A percentile compares a stretch with the other conserved stretches of the same genome.
Conservation (phyloP, 1,140 invertebrate genomes). For the Neocloeon triangulifer region DNA sequence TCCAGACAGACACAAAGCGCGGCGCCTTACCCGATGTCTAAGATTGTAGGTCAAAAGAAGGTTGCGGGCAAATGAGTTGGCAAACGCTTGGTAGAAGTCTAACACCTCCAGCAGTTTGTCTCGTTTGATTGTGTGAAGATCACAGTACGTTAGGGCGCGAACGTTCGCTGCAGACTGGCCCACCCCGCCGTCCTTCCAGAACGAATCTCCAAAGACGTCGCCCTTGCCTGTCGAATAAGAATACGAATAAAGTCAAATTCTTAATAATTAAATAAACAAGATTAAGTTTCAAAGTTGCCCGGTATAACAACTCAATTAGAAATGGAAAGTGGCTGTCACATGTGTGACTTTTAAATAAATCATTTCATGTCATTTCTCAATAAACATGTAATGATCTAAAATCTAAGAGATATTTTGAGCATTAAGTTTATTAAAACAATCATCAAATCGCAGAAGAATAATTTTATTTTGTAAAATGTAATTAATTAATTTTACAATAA, state of each 20-base stretch:
- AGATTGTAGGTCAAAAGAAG: slow-evolving; percentile 96
- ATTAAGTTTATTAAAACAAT: not conserved
- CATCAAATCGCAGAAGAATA: not conserved
- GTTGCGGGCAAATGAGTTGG: slow-evolving; percentile 96
- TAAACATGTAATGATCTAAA: not conserved
- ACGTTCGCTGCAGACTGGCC: slow-evolving; percentile 98
- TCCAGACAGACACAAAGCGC: slow-evolving; percentile 11
- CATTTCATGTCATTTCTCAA: no score
- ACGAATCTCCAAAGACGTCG: slow-evolving; percentile 97
- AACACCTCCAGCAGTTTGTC: slow-evolving; percentile 89
- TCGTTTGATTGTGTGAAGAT: slow-evolving; percentile 96
- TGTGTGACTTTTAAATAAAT: no score
- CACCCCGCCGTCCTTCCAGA: slow-evolving; percentile 92
- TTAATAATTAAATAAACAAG: no score
- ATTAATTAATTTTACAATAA: not conserved
- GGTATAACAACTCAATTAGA: no score
- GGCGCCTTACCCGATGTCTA: slow-evolving; percentile 58
- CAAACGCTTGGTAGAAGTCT: slow-evolving; percentile 98
- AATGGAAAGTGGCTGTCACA: no score
- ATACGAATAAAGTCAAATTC: not conserved
- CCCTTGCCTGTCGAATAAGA: slow-evolving; percentile 56
- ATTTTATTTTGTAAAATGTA: not conserved
- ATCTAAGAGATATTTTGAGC: not conserved
- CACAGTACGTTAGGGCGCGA: slow-evolving; percentile 95
- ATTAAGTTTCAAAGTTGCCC: no score